These are phyloP conservation scores for Chlamydotis undulata DNA, from an alignment of 2,113 vertebrate genomes.

Conservation along the genomic window DNA sequence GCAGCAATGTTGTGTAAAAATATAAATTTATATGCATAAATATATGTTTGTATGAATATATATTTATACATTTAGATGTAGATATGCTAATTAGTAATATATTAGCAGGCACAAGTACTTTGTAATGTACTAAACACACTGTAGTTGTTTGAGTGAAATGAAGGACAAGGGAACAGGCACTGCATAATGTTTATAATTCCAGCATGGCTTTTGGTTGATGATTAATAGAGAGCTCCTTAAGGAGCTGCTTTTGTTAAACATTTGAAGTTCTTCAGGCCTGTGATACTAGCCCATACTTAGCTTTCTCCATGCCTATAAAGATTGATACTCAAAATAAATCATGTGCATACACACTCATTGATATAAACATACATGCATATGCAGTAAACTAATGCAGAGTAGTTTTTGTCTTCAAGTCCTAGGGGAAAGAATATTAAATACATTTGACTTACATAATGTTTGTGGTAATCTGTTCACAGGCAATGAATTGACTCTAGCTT, in stretches of 20 bases:
- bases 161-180: not conserved
- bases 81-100: not conserved
- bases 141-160: slow-evolving; percentile 61
- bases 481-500: not conserved
- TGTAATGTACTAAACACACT: not conserved
- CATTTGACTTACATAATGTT: not conserved
- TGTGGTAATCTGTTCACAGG: not conserved
- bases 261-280: not conserved
- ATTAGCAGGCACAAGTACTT: not conserved
- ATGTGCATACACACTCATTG: no score
- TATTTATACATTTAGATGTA: not conserved
- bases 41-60: not conserved
- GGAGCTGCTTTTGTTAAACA: not conserved
- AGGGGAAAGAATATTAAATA: not conserved
- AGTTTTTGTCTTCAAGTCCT: not conserved
- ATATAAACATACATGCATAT: not conserved
- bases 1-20: not conserved
- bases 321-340: not conserved
- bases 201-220: not conserved
- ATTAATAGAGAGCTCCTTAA: not conserved
- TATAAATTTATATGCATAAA: not conserved
- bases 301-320: not conserved
- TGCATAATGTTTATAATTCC: slow-evolving; percentile 20
- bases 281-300: not conserved
- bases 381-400: not conserved